phyloP scores from a whole-genome alignment of 2,797 vertebrate species.

The Helarctos malayanus region DNA sequence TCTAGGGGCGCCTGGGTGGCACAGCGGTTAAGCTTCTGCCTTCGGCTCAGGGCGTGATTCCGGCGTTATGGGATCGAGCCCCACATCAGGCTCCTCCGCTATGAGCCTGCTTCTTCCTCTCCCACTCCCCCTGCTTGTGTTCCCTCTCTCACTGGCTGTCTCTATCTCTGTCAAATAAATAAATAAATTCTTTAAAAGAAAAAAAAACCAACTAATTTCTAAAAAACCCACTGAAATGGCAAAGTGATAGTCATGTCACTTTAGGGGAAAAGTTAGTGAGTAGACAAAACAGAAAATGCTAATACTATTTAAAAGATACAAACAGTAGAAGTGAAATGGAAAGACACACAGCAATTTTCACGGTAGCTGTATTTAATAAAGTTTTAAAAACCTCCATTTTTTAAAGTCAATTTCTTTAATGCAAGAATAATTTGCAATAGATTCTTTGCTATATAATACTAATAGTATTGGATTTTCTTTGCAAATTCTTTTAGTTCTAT shows the following conservation, averaged over 20 bases:
- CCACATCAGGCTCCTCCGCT: too few relatives aligned
- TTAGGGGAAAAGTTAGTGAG: neutral
- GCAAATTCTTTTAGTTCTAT: neutral
- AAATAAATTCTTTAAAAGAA: too few relatives aligned
- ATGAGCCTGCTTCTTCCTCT: too few relatives aligned
- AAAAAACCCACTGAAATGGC: neutral
- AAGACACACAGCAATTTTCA: neutral
- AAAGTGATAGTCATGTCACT: neutral
- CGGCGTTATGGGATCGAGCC: too few relatives aligned
- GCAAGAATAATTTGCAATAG: neutral
- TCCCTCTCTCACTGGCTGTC: too few relatives aligned
- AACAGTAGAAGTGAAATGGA: neutral
- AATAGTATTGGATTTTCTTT: constrained; percentile 38
- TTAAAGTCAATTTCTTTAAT: neutral
- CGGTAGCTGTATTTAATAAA: neutral
- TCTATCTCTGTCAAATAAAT: too few relatives aligned
- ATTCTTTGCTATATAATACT: neutral
- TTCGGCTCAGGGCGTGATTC: too few relatives aligned
- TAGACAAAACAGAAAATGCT: constrained; percentile 10
- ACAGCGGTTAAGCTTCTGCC: too few relatives aligned
- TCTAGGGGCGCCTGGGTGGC: neutral
- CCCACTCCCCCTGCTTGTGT: too few relatives aligned
- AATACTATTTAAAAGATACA: neutral
- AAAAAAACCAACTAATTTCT: neutral
- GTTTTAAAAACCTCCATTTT: neutral